Evolutionary conservation across 1,140 invertebrate species (phyloP).

Genomic region (Drosophila nannoptera): DNA sequence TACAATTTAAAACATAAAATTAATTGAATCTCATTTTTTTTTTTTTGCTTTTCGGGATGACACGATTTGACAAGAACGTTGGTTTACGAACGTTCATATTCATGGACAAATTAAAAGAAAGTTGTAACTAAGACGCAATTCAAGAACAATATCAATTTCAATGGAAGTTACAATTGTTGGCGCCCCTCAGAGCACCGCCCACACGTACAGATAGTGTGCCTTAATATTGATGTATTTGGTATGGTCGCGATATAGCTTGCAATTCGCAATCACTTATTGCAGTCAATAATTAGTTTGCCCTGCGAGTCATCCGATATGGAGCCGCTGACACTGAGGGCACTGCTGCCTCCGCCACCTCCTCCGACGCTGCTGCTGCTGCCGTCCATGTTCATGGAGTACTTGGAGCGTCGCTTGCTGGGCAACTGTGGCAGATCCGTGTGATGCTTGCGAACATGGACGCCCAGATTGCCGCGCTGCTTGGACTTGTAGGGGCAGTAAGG

Average conservation of each 20-base stretch:
- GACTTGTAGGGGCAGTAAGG: constrained; percentile 89
- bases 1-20: constrained; percentile 60
- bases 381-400: constrained; percentile 67
- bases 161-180: constrained; percentile 23
- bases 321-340: constrained; percentile 42
- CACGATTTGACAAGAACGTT: constrained; percentile 36
- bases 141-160: constrained; percentile 16
- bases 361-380: constrained; percentile 5
- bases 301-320: constrained; percentile 71
- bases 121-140: neutral
- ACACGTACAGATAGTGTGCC: neutral
- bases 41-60: constrained; percentile 22
- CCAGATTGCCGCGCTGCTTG: constrained; percentile 88
- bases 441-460: constrained; percentile 88
- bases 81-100: constrained; percentile 5
- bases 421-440: constrained; percentile 80
- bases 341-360: neutral
- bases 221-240: constrained; percentile 54
- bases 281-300: constrained; percentile 73
- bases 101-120: constrained; percentile 20
- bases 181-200: constrained; percentile 2
- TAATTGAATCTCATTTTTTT: constrained; percentile 4
- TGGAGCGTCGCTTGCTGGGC: constrained; percentile 76
- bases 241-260: constrained; percentile 23
- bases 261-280: constrained; percentile 51